phyloP scores from a whole-genome alignment of 2,113 vertebrate genomes.

The Ctenodactylus gundi region DNA sequence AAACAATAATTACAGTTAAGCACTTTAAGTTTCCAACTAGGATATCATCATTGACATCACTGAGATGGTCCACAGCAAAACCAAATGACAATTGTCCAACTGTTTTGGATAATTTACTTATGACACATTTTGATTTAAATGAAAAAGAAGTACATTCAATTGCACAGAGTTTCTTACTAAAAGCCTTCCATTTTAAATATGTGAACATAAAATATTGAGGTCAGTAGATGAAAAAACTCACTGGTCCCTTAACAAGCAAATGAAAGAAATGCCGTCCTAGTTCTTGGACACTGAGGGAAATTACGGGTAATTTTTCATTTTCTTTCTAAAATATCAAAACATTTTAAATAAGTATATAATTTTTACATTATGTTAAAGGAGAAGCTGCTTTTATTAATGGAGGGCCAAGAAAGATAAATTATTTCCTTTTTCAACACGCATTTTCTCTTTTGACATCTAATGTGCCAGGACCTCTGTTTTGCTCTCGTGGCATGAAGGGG shows the following conservation, averaged over 20 bases:
- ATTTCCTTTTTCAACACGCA: background rate
- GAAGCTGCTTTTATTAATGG: background rate
- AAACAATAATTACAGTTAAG: background rate
- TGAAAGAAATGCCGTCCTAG: background rate
- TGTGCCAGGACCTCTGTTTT: background rate
- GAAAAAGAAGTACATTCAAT: background rate
- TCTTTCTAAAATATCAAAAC: background rate
- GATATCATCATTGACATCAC: too few species aligned
- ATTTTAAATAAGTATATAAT: background rate
- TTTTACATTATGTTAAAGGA: background rate
- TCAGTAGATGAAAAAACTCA: background rate
- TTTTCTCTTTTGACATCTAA: background rate
- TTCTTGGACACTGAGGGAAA: background rate
- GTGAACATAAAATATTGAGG: background rate
- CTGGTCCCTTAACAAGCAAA: background rate
- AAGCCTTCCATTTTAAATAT: background rate
- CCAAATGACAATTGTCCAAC: background rate
- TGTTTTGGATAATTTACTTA: too few species aligned
- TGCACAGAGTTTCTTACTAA: background rate
- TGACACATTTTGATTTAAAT: background rate
- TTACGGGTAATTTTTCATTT: background rate
- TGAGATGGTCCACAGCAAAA: too few species aligned
- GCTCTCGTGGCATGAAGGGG: background rate
- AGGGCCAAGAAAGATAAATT: background rate
- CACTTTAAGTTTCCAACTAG: background rate